Evolutionary conservation across 2,888 invertebrate species (phyloP).

Genomic region (Unio delphinus): DNA sequence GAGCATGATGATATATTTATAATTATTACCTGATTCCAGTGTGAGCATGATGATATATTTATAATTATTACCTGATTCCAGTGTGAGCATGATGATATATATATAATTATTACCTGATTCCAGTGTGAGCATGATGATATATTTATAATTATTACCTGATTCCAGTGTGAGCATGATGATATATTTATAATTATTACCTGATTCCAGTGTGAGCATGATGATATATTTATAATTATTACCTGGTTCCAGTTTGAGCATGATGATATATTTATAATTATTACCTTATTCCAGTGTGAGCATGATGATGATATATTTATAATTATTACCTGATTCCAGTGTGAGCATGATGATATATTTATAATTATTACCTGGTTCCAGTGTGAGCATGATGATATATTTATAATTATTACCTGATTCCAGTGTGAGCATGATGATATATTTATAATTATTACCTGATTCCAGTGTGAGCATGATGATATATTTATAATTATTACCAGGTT

Average conservation of each 20-base stretch:
- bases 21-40: slow-evolving; percentile 22
- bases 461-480: too few relatives aligned
- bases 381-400: too few relatives aligned
- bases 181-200: not conserved
- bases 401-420: too few relatives aligned
- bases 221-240: not conserved
- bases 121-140: slow-evolving; percentile 37
- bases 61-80: slow-evolving; percentile 12
- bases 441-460: too few relatives aligned
- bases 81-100: slow-evolving; percentile 29
- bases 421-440: too few relatives aligned
- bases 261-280: slow-evolving; percentile 7
- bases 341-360: too few relatives aligned
- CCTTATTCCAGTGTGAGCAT: slow-evolving; percentile 33
- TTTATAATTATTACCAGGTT: too few relatives aligned
- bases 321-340: too few relatives aligned
- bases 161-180: slow-evolving; percentile 36
- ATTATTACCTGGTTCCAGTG: too few relatives aligned
- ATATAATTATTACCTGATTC: slow-evolving; percentile 2
- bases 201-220: slow-evolving; percentile 36
- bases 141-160: not conserved
- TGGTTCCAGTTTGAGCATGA: slow-evolving; percentile 36
- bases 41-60: slow-evolving; percentile 24
- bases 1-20: slow-evolving; percentile 23
- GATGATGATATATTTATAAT: slow-evolving; percentile 12